These are phyloP conservation scores for Eptesicus fuscus DNA, from an alignment of 2,113 vertebrate genomes.

Conservation along the genomic window DNA sequence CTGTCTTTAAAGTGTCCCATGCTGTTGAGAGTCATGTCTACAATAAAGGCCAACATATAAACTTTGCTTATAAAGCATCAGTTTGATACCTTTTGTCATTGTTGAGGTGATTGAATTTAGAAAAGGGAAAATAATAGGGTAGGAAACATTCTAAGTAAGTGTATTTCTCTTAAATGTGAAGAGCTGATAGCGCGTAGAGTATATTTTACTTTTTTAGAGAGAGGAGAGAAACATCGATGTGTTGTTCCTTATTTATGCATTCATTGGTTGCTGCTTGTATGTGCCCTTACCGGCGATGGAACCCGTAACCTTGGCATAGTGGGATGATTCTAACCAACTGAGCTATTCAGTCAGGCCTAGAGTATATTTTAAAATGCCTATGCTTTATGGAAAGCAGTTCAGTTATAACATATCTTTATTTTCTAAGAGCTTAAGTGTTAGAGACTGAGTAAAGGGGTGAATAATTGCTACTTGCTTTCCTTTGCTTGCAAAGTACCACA, in stretches of 20 bases:
- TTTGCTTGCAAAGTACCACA: slow-evolving; percentile 56
- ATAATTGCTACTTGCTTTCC: slow-evolving; percentile 53
- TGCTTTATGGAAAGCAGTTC: slow-evolving; percentile 27
- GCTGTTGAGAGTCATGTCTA: background rate
- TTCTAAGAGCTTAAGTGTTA: slow-evolving; percentile 29
- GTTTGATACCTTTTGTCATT: slow-evolving; percentile 16
- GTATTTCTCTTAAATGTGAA: background rate
- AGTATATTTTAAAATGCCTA: background rate
- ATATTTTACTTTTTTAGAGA: background rate
- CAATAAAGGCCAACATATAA: background rate
- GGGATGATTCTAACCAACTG: background rate
- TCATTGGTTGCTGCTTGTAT: background rate
- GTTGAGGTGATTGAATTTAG: slow-evolving; percentile 30
- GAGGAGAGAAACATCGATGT: background rate
- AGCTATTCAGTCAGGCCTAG: background rate
- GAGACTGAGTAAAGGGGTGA: slow-evolving; percentile 37
- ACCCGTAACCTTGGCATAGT: background rate
- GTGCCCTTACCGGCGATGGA: background rate
- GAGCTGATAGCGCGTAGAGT: background rate
- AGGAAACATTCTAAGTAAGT: background rate
- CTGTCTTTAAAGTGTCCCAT: background rate
- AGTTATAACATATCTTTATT: background rate
- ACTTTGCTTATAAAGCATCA: background rate
- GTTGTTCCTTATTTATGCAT: background rate
- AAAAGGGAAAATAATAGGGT: background rate